Conservation (phyloP, 1,140 invertebrate genomes). For the Orchesella cincta region DNA sequence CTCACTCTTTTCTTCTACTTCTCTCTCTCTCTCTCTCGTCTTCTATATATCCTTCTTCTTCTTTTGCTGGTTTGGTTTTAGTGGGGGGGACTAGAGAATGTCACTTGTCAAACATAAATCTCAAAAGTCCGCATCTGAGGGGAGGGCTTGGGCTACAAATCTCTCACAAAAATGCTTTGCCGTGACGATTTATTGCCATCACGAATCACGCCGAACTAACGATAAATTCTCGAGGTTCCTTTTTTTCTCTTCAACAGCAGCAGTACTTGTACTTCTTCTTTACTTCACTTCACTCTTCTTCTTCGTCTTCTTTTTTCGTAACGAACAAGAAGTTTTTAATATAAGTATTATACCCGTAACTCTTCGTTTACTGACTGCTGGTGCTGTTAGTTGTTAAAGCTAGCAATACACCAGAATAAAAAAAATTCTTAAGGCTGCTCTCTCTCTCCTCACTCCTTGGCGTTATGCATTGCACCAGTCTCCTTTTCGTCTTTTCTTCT, state of each 20-base stretch:
- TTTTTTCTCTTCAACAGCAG: slow-evolving; percentile 18
- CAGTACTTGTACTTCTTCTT: slow-evolving; percentile 8
- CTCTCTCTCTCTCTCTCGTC: not conserved
- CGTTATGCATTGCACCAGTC: slow-evolving; percentile 25
- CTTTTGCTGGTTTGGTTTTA: slow-evolving; percentile 30
- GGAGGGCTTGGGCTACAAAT: slow-evolving; percentile 45
- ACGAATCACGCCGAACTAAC: slow-evolving; percentile 49
- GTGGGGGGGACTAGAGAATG: slow-evolving; percentile 35
- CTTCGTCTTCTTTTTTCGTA: too few relatives aligned
- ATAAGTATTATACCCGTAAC: slow-evolving; percentile 22
- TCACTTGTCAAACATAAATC: slow-evolving; percentile 50
- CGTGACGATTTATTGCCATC: slow-evolving; percentile 49
- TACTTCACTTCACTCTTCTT: slow-evolving; percentile 15
- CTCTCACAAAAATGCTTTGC: slow-evolving; percentile 49
- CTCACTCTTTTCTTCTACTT: slow-evolving; percentile 23
- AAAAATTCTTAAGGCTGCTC: too few relatives aligned
- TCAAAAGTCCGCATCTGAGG: slow-evolving; percentile 45
- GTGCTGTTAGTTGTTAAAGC: not conserved
- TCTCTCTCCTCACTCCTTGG: not conserved
- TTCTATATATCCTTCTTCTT: slow-evolving; percentile 8
- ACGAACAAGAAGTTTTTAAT: slow-evolving; percentile 23
- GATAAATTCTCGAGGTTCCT: slow-evolving; percentile 44
- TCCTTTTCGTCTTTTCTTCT: slow-evolving; percentile 27
- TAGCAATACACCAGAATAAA: not conserved
- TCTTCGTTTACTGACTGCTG: slow-evolving; percentile 8